phyloP scores from a whole-genome alignment of 2,888 invertebrate genomes.

The Drosophila fungiperda region DNA sequence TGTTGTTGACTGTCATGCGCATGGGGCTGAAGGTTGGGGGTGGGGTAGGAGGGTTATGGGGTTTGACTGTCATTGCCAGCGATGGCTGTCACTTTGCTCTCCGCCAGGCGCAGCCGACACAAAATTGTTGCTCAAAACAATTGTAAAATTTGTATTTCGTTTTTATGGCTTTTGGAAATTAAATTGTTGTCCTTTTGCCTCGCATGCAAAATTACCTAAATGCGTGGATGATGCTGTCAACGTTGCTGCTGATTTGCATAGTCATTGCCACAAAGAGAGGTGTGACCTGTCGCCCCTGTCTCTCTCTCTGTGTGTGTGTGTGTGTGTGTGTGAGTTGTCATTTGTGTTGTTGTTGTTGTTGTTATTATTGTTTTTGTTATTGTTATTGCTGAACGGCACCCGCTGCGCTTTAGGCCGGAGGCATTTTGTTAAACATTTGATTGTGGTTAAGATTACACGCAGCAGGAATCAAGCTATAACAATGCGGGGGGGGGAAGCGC shows the following conservation, averaged over 20 bases:
- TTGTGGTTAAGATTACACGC: conserved; percentile 68
- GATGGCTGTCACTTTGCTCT: conserved; percentile 67
- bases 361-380: conserved; percentile 35
- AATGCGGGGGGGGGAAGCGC: background rate
- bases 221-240: conserved; percentile 38
- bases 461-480: conserved; percentile 44
- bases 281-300: conserved; percentile 62
- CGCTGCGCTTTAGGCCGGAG: conserved; percentile 55
- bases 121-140: conserved; percentile 58
- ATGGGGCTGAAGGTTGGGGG: background rate
- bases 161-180: conserved; percentile 78
- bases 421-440: conserved; percentile 76
- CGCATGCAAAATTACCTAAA: conserved; percentile 73
- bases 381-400: conserved; percentile 53
- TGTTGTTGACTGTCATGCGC: background rate
- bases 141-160: conserved; percentile 72
- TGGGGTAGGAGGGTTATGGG: background rate
- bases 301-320: conserved; percentile 1
- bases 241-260: conserved; percentile 48
- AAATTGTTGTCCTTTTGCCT: conserved; percentile 68
- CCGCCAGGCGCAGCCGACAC: conserved; percentile 46
- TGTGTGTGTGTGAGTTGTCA: conserved; percentile 22
- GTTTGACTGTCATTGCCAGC: conserved; percentile 68
- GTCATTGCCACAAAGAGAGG: conserved; percentile 60
- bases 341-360: conserved; percentile 16